Base-by-base conservation (phyloP, 1,140 invertebrate genomes). In the Drosophila orena region DNA sequence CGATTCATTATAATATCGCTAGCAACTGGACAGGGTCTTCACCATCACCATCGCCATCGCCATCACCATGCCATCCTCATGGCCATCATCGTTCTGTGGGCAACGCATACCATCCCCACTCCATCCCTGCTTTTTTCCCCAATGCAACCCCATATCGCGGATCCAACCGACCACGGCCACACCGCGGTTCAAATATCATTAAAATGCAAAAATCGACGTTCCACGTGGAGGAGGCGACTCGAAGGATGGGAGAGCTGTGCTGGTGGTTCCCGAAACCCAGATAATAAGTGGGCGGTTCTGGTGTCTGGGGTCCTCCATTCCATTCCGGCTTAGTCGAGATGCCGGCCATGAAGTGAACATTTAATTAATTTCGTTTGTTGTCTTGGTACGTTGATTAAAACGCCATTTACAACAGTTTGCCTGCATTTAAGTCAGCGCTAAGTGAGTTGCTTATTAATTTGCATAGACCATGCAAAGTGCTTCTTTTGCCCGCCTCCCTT, bases 171-270 rank as follows among this genome's bases (percentile, higher is more conserved):
- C 62, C 44, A 46, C 61, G 70, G 56, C 64, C 62, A 66, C 61
- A 88, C 46, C 70, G 70, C 56, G 83, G 79, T 76, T 86, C 79
- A 79, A 86, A 88, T 72, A 86, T 88, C 79, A 89, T 89, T 88
- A 88, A 88, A 83, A 88, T 88, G 79, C 83, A 88, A 89, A 86
- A 88, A 88, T 88, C 79, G 71, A 88, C 81, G 83, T 79, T 59
- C 61, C 54, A 62, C 72, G 72, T 52, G 46, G 71, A 43, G 69
- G 38, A 55, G 72, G 38, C 54, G 55, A n/a, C 17, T 14, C 27
- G 20, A 17, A 50, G 40, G 34, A 55, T 58, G 60, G 61, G 30
- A 20, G 59, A 44, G 27, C 20, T 27, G 22, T 24, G 37, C 24
- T 44, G 4, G 30, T 46, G 35, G 37, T 27, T 46, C 46, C 8